phyloP scores from a whole-genome alignment of 1,140 invertebrate species.

The Heliconius hermathena region DNA sequence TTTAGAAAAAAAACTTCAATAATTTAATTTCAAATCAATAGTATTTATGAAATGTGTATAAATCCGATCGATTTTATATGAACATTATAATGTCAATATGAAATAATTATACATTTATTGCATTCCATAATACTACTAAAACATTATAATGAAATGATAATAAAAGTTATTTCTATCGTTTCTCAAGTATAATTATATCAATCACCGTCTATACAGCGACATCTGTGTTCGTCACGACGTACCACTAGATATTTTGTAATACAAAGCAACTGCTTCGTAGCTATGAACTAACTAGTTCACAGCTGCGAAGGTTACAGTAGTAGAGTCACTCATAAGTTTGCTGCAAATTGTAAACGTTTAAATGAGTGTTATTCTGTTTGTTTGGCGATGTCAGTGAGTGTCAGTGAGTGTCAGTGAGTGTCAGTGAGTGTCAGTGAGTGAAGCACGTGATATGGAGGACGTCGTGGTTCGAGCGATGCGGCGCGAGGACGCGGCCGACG shows the following conservation, averaged over 20 bases:
- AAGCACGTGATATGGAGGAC: not conserved
- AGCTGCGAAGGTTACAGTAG: not conserved
- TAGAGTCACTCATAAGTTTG: not conserved
- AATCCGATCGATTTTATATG: too few species aligned
- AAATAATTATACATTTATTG: too few species aligned
- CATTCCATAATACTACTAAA: not conserved
- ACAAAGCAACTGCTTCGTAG: not conserved
- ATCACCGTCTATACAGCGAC: not conserved
- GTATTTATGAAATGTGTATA: not conserved
- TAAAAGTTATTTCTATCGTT: not conserved
- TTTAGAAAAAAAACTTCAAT: too few species aligned
- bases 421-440: not conserved
- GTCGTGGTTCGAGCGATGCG: slow-evolving; percentile 43
- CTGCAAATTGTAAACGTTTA: not conserved
- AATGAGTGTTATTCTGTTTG: not conserved
- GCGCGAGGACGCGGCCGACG: slow-evolving; percentile 47
- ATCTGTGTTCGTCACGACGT: not conserved
- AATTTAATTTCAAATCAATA: not conserved
- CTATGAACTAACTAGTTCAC: not conserved
- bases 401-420: not conserved
- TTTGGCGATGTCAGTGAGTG: not conserved
- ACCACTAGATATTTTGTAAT: not conserved
- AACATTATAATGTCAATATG: too few species aligned
- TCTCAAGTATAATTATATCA: not conserved
- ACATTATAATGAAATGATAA: not conserved